Evolutionary conservation across 2,113 vertebrate genomes (phyloP).

Genomic region (Scopus umbretta): DNA sequence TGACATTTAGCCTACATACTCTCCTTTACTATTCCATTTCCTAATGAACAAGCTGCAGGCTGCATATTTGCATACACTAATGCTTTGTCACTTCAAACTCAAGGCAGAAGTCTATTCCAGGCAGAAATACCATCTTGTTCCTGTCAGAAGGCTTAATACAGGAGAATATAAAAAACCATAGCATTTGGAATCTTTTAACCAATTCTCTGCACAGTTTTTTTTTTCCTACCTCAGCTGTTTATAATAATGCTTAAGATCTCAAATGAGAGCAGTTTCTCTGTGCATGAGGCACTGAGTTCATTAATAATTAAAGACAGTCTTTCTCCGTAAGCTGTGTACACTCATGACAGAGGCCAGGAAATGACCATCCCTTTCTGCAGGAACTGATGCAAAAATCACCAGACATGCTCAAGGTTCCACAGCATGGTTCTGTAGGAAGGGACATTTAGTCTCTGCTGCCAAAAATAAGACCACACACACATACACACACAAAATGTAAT

Average conservation of each 20-base stretch:
- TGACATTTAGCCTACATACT: constrained; percentile 29
- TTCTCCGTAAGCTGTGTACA: not conserved
- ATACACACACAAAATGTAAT: not conserved
- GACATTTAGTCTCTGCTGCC: not conserved
- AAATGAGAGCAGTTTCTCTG: not conserved
- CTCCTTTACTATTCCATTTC: not conserved
- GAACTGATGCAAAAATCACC: not conserved
- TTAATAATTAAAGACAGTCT: not conserved
- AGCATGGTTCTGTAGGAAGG: not conserved
- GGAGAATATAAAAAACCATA: not conserved
- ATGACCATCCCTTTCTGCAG: not conserved
- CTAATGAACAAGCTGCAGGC: constrained; percentile 27
- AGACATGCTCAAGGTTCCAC: not conserved
- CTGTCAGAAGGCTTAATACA: not conserved
- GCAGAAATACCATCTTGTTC: constrained; percentile 20
- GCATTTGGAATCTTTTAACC: not conserved
- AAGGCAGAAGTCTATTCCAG: not conserved
- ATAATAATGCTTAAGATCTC: not conserved
- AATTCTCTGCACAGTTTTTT: not conserved
- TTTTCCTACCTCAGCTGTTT: not conserved
- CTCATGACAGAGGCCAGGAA: not conserved
- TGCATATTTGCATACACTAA: constrained; percentile 31
- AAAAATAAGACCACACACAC: not conserved
- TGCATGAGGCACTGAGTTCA: not conserved
- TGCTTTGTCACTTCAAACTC: not conserved